Evolutionary conservation across 2,888 invertebrate species (phyloP), one percentile per base, ranked within the genome.

Genomic region (Pimpla rufipes): DNA sequence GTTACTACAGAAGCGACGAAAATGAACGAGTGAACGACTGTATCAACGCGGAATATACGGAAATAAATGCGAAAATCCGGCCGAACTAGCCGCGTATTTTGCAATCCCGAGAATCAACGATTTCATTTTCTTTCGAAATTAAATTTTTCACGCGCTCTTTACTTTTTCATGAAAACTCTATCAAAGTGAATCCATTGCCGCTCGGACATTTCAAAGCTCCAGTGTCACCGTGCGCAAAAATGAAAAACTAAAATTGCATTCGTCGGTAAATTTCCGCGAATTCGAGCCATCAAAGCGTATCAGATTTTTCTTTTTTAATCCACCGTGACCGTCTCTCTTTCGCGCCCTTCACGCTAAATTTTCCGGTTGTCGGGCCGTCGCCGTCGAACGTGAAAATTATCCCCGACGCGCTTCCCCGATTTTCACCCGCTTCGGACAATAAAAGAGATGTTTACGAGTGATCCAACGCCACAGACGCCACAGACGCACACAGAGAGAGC

Each of bases 391-490:
- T 5, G 74, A 68, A 82, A 78, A 74, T 82, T 74, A 42, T 74
- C 40, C 55, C 29, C 29, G 74, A 74, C 74, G 57, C 16, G 42
- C 18, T 64, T 21, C 47, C 68, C 45, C 52, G 47, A 70, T 79
- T 74, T 79, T 64, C 40, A 35, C 37, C 62, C 74, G 70, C 55
- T 79, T 55, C 64, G 45, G 10, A 55, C 62, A 57, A 74, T 64
- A 64, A 79, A 71, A 64, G n/a, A 70, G 62, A 62, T 74, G 68
- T 79, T 79, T 82, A 66, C 64, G 70, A 75, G 64, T 29, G 55
- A 47, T 79, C 45, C 78, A 42, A 40, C 37, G 16, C 42, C 55
- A 29, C 45, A 68, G 42, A 21, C 23, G 29, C 4, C 57, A 37
- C 37, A 37, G 62, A 62, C 37, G 42, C 50, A 62, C 47, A 23